A percentile compares a stretch with the other conserved stretches of the same genome.
Evolutionary conservation across 2,888 invertebrate species (phyloP).

Genomic region (Gasteruption jaculator): DNA sequence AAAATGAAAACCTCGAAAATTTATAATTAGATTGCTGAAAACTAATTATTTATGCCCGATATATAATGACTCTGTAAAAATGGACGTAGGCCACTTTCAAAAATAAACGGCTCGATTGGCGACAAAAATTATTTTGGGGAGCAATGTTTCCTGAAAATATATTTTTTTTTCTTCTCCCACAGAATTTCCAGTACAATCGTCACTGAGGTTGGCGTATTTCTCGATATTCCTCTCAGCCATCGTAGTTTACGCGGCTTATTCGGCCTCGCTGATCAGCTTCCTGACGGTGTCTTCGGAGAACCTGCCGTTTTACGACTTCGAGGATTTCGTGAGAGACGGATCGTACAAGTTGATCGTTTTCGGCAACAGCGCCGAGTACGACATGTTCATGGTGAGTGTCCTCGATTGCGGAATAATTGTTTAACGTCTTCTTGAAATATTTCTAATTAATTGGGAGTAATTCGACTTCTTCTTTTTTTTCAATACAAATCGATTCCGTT

Average conservation of each 20-base stretch:
- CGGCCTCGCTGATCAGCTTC: slow-evolving; percentile 37
- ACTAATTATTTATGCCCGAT: no score
- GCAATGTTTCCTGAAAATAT: no score
- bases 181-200: slow-evolving; percentile 31
- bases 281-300: slow-evolving; percentile 24
- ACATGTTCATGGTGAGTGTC: slow-evolving; percentile 28
- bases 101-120: no score
- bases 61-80: no score
- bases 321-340: slow-evolving; percentile 32
- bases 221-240: slow-evolving; percentile 35
- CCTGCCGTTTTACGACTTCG: slow-evolving; percentile 35
- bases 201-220: slow-evolving; percentile 34
- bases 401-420: no score
- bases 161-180: slow-evolving; percentile 13
- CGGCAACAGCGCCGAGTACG: slow-evolving; percentile 32
- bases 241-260: slow-evolving; percentile 35
- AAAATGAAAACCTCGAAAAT: no score
- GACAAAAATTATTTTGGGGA: no score
- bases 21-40: no score
- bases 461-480: slow-evolving; percentile 10
- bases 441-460: neutral
- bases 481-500: slow-evolving; percentile 11
- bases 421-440: no score
- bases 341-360: slow-evolving; percentile 33
- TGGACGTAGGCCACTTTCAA: no score